These are phyloP conservation scores for Porites evermanni DNA, from an alignment of 92 coral and sea anemone species.

Conservation along the genomic window DNA sequence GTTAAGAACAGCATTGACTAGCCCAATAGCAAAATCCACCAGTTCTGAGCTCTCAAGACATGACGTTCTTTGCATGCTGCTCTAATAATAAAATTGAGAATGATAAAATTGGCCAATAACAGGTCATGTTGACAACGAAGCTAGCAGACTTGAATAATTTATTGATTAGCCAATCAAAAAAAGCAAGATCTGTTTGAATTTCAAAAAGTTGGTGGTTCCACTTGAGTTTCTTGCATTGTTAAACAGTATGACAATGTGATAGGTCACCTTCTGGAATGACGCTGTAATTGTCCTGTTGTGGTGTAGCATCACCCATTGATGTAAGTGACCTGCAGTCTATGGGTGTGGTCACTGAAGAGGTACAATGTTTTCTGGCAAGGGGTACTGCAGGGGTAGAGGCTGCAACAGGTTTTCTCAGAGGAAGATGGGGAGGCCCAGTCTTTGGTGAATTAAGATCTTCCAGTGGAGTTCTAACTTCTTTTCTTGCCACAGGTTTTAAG, in stretches of 20 bases:
- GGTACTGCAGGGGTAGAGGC: constrained; percentile 47
- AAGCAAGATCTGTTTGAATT: too few relatives aligned
- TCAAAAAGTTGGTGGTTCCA: too few relatives aligned
- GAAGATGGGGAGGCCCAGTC: background rate
- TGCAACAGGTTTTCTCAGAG: constrained; percentile 39
- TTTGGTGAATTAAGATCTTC: background rate
- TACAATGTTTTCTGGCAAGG: background rate
- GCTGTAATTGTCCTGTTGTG: constrained; percentile 32
- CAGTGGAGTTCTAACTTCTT: constrained; percentile 16
- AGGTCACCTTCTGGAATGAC: constrained; percentile 42
- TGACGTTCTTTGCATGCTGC: too few relatives aligned
- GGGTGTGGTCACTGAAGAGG: constrained; percentile 26
- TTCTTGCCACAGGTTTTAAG: background rate
- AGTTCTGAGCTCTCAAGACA: too few relatives aligned
- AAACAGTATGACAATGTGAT: background rate
- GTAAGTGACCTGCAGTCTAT: constrained; percentile 1
- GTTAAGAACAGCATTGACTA: too few relatives aligned
- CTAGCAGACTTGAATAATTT: too few relatives aligned
- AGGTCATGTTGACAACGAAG: too few relatives aligned
- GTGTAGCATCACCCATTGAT: background rate
- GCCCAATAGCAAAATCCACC: too few relatives aligned
- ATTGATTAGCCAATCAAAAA: too few relatives aligned
- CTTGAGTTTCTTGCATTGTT: too few relatives aligned
- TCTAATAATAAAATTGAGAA: too few relatives aligned
- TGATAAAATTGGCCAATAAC: too few relatives aligned